Evolutionary conservation across 1,140 invertebrate species (phyloP).

Genomic region (Solenopsis invicta): DNA sequence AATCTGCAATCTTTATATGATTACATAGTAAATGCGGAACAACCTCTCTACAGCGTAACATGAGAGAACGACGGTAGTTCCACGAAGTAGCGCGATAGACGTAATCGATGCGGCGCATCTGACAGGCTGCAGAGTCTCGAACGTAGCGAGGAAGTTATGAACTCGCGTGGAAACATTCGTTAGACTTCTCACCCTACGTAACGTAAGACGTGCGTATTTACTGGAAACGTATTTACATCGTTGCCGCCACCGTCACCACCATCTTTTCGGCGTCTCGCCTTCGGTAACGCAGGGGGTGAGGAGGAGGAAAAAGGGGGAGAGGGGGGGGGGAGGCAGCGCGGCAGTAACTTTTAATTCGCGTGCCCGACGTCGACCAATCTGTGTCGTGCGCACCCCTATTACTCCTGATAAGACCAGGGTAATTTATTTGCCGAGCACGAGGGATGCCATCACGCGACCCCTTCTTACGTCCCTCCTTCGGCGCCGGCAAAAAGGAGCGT

Average conservation of each 20-base stretch:
- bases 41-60: background rate
- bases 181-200: constrained; percentile 19
- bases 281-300: background rate
- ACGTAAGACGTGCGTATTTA: constrained; percentile 32
- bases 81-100: constrained; percentile 33
- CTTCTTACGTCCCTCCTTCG: constrained; percentile 69
- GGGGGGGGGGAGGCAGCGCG: constrained; percentile 49
- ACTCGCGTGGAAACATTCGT: constrained; percentile 37
- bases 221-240: background rate
- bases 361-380: constrained; percentile 85
- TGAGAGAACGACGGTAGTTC: constrained; percentile 2
- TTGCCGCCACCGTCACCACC: background rate
- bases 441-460: constrained; percentile 86
- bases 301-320: constrained; percentile 35
- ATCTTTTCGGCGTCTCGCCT: constrained; percentile 45
- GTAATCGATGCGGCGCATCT: constrained; percentile 48
- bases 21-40: background rate
- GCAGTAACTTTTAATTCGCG: constrained; percentile 86
- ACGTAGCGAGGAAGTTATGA: constrained; percentile 38
- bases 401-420: constrained; percentile 85
- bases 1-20: background rate
- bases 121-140: constrained; percentile 16
- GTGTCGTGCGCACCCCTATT: constrained; percentile 86
- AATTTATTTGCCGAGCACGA: constrained; percentile 86
- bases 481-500: constrained; percentile 33